Conservation (phyloP, 1,140 invertebrate genomes). For the Drosophila nebulosa region DNA sequence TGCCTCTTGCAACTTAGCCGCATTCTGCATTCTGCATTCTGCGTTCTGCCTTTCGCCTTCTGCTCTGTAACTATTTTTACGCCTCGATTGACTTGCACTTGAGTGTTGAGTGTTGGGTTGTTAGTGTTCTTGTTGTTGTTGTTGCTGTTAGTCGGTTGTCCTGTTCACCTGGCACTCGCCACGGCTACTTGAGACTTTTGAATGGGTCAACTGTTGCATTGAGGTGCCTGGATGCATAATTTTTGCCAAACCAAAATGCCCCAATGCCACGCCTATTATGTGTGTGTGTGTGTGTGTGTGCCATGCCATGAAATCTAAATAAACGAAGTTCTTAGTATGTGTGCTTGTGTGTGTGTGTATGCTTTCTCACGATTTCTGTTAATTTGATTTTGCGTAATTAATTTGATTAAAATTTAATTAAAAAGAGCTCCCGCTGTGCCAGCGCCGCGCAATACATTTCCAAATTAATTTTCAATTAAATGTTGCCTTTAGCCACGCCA, state of each 20-base stretch:
- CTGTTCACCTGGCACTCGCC: slow-evolving; percentile 12
- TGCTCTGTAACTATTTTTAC: slow-evolving; percentile 34
- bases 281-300: neutral
- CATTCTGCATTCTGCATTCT: neutral
- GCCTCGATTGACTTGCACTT: slow-evolving; percentile 49
- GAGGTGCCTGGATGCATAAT: slow-evolving; percentile 18
- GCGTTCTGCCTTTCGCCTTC: slow-evolving; percentile 1
- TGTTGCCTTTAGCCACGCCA: neutral
- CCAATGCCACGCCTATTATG: neutral
- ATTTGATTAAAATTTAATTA: slow-evolving; percentile 41
- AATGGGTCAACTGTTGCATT: slow-evolving; percentile 36
- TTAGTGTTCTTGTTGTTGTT: slow-evolving; percentile 5
- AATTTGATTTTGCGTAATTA: slow-evolving; percentile 24
- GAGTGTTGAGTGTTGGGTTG: slow-evolving; percentile 13
- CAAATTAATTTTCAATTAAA: slow-evolving; percentile 28
- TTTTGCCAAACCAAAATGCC: slow-evolving; percentile 4
- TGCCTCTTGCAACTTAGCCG: neutral
- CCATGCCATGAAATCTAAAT: too few relatives aligned
- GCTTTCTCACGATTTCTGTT: neutral
- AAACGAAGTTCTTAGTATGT: neutral
- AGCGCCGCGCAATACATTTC: neutral
- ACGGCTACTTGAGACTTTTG: slow-evolving; percentile 2
- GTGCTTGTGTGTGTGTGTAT: neutral
- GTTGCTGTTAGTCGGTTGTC: neutral
- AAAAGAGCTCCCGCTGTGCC: neutral